Percentiles rank a stretch among this genome's conserved stretches.
phyloP scores from a whole-genome alignment of 92 coral and sea anemone species.

The Zoanthus solanderi region DNA sequence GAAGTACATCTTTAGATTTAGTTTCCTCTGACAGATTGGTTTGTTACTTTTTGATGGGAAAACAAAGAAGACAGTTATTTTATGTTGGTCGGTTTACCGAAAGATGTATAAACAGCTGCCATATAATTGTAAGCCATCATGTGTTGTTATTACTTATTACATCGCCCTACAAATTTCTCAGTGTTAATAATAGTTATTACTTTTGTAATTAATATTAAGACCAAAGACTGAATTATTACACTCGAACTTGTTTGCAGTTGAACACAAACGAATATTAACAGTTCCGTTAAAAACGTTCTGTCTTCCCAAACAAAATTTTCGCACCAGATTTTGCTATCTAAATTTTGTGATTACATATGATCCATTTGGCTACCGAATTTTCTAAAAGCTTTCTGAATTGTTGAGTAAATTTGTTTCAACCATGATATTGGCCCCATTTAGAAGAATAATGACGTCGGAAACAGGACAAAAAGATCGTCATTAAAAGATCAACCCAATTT shows the following conservation, averaged over 20 bases:
- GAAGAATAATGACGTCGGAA: conserved; percentile 21
- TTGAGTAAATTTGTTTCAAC: background rate
- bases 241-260: background rate
- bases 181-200: no score
- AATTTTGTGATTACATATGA: background rate
- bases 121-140: no score
- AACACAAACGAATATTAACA: background rate
- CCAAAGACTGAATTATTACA: background rate
- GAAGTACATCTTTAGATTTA: no score
- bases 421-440: background rate
- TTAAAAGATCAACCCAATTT: conserved; percentile 11
- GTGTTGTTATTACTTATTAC: no score
- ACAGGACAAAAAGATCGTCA: background rate
- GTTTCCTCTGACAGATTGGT: no score
- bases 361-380: background rate
- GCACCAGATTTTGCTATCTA: background rate
- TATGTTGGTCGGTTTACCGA: no score
- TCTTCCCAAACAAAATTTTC: conserved; percentile 11
- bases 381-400: background rate
- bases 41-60: no score
- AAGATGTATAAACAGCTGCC: no score
- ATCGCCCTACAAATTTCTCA: no score
- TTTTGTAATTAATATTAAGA: background rate
- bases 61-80: no score
- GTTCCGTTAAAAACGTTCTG: background rate